Evolutionary conservation across 2,113 vertebrate species (phyloP).

Genomic region (Sorex araneus): DNA sequence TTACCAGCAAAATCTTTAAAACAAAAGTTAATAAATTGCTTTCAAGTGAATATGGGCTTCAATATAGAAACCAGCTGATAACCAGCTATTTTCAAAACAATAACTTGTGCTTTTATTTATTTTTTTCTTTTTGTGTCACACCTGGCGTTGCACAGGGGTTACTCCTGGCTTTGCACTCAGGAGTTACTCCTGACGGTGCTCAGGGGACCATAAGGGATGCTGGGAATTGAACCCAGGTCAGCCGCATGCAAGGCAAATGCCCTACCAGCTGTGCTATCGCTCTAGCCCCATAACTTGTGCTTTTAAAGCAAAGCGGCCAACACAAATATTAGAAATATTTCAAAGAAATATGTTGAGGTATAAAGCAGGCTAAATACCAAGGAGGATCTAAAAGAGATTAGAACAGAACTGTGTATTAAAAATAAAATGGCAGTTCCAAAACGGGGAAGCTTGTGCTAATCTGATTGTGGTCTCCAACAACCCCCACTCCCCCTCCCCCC

Average conservation of each 20-base stretch:
- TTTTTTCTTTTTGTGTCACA: too few species aligned
- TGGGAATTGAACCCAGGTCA: too few species aligned
- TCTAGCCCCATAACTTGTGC: not conserved
- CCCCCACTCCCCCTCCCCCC: too few species aligned
- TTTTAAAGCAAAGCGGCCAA: slow-evolving; percentile 19
- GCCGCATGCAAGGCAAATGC: too few species aligned
- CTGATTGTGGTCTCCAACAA: too few species aligned
- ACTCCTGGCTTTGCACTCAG: too few species aligned
- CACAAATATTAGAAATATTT: not conserved
- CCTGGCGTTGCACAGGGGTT: too few species aligned
- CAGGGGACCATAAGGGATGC: too few species aligned
- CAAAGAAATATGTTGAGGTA: slow-evolving; percentile 28
- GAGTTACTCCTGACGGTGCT: too few species aligned
- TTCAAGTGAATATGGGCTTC: not conserved
- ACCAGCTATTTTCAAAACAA: not conserved
- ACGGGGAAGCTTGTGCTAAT: not conserved
- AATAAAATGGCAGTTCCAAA: not conserved
- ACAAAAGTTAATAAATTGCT: not conserved
- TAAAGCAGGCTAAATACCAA: not conserved
- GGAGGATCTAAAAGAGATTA: not conserved
- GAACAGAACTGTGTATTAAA: not conserved
- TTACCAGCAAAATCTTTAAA: too few species aligned
- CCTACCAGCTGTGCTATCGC: too few species aligned
- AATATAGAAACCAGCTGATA: not conserved
- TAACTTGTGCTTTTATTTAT: too few species aligned